A percentile compares a stretch with the other conserved stretches of the same genome.
Conservation (phyloP, 2,113 vertebrate species). For the Alosa alosa region DNA sequence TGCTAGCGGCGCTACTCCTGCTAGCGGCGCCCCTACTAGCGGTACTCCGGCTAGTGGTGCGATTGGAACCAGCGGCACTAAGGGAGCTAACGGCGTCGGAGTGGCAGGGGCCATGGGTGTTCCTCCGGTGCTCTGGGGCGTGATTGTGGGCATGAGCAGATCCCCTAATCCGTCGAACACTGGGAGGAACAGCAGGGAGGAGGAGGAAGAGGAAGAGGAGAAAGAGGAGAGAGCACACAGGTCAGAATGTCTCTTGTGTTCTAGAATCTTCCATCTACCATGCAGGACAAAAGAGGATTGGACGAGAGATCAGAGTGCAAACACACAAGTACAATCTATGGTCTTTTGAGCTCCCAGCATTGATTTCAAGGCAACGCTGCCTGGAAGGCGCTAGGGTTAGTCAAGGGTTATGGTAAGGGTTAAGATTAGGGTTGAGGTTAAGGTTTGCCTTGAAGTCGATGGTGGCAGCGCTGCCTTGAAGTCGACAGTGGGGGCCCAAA, state of each 20-base stretch:
- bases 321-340: neutral
- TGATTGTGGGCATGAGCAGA: constrained; percentile 93
- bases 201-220: neutral
- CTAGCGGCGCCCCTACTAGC: constrained; percentile 33
- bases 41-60: neutral
- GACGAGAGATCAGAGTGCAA: neutral
- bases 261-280: neutral
- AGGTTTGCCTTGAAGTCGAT: no score
- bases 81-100: constrained; percentile 46
- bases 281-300: neutral
- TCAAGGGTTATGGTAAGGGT: no score
- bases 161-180: constrained; percentile 96
- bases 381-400: no score
- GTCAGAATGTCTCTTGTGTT: neutral
- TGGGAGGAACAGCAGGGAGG: constrained; percentile 46
- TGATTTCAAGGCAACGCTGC: no score
- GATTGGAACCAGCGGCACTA: neutral
- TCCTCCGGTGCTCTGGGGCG: constrained; percentile 83
- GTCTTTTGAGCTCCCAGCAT: neutral
- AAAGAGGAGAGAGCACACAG: neutral
- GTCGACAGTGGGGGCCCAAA: no score
- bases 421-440: no score
- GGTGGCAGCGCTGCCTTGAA: no score
- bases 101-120: constrained; percentile 59
- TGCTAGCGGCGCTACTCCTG: constrained; percentile 11